Evolutionary conservation across 2,797 vertebrate species (phyloP).

Genomic region (Hephaestus fuliginosus): DNA sequence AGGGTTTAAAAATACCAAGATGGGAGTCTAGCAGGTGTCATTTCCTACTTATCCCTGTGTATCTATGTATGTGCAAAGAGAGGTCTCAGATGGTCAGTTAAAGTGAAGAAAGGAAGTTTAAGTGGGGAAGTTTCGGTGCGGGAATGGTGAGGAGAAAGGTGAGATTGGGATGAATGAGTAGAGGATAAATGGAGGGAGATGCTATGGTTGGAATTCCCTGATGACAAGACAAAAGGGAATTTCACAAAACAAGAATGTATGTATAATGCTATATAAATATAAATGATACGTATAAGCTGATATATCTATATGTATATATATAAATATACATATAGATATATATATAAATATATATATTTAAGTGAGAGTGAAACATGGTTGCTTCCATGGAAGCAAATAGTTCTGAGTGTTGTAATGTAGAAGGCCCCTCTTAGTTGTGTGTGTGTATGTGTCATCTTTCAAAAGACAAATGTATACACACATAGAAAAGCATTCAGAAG

Average conservation of each 20-base stretch:
- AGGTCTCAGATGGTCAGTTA: slow-evolving; percentile 38
- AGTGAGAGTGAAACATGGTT: slow-evolving; percentile 60
- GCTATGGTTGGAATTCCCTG: slow-evolving; percentile 63
- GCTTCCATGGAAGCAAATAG: slow-evolving; percentile 70
- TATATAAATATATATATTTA: slow-evolving; percentile 62
- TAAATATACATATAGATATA: slow-evolving; percentile 77
- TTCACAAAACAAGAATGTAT: slow-evolving; percentile 83
- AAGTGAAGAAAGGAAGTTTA: slow-evolving; percentile 37
- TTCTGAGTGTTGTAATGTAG: slow-evolving; percentile 74
- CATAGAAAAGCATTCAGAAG: slow-evolving; percentile 43
- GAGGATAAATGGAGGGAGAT: slow-evolving; percentile 50
- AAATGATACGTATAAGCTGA: slow-evolving; percentile 79
- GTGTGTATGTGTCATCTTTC: slow-evolving; percentile 20
- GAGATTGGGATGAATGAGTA: slow-evolving; percentile 33
- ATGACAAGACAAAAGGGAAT: slow-evolving; percentile 73
- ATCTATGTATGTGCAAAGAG: slow-evolving; percentile 44
- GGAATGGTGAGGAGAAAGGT: slow-evolving; percentile 32
- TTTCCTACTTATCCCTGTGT: slow-evolving; percentile 35
- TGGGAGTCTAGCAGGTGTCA: slow-evolving; percentile 12
- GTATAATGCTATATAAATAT: slow-evolving; percentile 80
- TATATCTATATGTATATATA: slow-evolving; percentile 63
- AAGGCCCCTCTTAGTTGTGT: slow-evolving; percentile 61
- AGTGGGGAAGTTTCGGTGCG: slow-evolving; percentile 27
- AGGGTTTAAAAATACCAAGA: slow-evolving; percentile 34
- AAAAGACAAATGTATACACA: slow-evolving; percentile 46